These are phyloP conservation scores for Phaetusa simplex DNA, from an alignment of 2,113 vertebrate species.

Conservation along the genomic window DNA sequence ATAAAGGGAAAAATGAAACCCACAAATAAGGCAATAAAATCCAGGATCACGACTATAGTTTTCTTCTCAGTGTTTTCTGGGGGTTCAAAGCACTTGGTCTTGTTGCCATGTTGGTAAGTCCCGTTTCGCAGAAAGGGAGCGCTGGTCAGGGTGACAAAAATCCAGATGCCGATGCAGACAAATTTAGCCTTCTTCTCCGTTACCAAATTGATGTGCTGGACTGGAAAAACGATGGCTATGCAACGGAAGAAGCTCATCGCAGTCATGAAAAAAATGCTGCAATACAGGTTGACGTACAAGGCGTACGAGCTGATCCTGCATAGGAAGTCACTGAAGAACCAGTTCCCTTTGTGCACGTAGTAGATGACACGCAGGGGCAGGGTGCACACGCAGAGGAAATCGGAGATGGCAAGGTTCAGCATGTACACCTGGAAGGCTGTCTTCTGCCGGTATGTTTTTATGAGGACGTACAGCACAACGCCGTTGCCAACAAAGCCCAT, in stretches of 20 bases:
- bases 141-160: constrained; percentile 84
- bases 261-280: constrained; percentile 95
- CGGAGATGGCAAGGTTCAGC: constrained; percentile 90
- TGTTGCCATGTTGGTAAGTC: constrained; percentile 75
- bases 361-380: constrained; percentile 90
- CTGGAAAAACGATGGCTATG: constrained; percentile 91
- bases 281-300: constrained; percentile 95
- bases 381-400: constrained; percentile 90
- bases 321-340: constrained; percentile 86
- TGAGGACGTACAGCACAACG: constrained; percentile 84
- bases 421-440: constrained; percentile 92
- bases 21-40: constrained; percentile 83
- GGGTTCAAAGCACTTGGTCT: constrained; percentile 93
- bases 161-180: constrained; percentile 82
- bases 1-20: constrained; percentile 89
- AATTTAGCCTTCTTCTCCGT: constrained; percentile 81
- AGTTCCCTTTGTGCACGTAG: constrained; percentile 86
- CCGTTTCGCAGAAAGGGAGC: constrained; percentile 84
- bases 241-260: constrained; percentile 96
- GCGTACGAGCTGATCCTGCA: constrained; percentile 89
- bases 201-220: constrained; percentile 83
- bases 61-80: constrained; percentile 43
- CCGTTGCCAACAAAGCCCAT: constrained; percentile 87
- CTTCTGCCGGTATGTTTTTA: constrained; percentile 79
- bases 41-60: constrained; percentile 74